These are phyloP conservation scores for Drosophila gaucha DNA, from an alignment of 2,888 invertebrate species.

Conservation along the genomic window DNA sequence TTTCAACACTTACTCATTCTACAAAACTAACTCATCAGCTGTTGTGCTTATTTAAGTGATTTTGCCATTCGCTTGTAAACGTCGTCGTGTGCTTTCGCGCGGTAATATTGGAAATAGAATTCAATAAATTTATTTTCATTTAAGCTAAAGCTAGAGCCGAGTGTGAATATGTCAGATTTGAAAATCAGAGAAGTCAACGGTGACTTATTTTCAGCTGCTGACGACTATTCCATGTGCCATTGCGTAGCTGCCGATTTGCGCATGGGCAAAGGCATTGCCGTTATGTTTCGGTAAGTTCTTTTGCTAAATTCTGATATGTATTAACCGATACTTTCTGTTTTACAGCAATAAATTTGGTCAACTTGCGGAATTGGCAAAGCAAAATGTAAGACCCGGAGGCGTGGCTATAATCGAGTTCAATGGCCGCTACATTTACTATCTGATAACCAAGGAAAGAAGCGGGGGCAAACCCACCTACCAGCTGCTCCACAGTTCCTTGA, in stretches of 20 bases:
- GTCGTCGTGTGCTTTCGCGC: conserved; percentile 32
- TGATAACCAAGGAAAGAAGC: conserved; percentile 87
- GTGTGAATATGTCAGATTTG: conserved; percentile 45
- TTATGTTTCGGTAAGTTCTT: conserved; percentile 79
- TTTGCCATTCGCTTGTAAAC: conserved; percentile 44
- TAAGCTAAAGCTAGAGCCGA: not conserved
- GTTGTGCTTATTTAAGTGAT: not conserved
- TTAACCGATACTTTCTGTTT: not conserved
- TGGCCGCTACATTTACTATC: conserved; percentile 86
- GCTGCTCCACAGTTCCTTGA: conserved; percentile 83
- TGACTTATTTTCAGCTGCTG: conserved; percentile 85
- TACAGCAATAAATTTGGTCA: conserved; percentile 81
- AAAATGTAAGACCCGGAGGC: conserved; percentile 84
- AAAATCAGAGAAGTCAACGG: conserved; percentile 84
- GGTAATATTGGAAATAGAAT: conserved; percentile 43
- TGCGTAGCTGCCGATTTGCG: conserved; percentile 86
- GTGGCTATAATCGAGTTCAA: conserved; percentile 84
- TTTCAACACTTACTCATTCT: conserved; percentile 31
- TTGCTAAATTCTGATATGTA: no score
- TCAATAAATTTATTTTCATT: not conserved
- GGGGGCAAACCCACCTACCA: conserved; percentile 86
- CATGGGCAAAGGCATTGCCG: conserved; percentile 87
- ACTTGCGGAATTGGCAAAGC: conserved; percentile 65
- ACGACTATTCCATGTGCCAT: conserved; percentile 86
- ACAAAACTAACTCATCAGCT: conserved; percentile 23